Conservation (phyloP, 2,888 invertebrate species). For the Tethea ocularis region DNA sequence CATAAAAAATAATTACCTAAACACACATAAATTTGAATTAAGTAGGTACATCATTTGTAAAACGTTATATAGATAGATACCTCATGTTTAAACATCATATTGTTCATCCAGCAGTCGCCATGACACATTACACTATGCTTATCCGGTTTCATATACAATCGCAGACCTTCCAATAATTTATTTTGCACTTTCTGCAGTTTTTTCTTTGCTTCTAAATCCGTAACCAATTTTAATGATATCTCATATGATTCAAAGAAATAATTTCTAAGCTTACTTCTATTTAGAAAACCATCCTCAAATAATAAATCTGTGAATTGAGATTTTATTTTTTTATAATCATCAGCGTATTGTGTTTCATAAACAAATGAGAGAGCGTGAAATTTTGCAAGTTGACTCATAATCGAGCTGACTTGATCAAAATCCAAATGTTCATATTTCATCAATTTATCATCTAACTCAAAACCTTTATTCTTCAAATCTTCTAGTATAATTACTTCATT, state of each 20-base stretch:
- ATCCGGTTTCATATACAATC: constrained; percentile 49
- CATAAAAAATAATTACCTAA: too few species aligned
- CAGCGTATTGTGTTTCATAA: constrained; percentile 43
- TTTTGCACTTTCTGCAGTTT: constrained; percentile 48
- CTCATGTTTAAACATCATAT: constrained; percentile 58
- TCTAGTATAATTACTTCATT: constrained; percentile 69
- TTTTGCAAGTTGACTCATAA: constrained; percentile 64
- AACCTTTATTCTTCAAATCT: constrained; percentile 60
- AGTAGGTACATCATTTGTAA: too few species aligned
- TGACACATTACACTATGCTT: constrained; percentile 67
- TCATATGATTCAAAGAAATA: constrained; percentile 67
- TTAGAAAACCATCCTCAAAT: constrained; percentile 60
- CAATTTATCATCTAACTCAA: constrained; percentile 50
- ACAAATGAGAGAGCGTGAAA: constrained; percentile 68
- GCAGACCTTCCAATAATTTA: constrained; percentile 56
- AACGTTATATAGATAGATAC: constrained; percentile 40
- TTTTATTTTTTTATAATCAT: constrained; percentile 41
- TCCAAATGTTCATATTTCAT: constrained; percentile 49
- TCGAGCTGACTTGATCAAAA: constrained; percentile 46
- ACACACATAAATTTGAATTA: too few species aligned
- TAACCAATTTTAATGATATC: constrained; percentile 55
- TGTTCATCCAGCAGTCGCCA: constrained; percentile 74
- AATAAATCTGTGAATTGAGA: constrained; percentile 58
- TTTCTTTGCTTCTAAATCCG: constrained; percentile 45
- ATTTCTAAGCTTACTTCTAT: constrained; percentile 60